A percentile compares a stretch with the other conserved stretches of the same genome.
phyloP scores from a whole-genome alignment of 2,888 invertebrate species.

The Ichneumon xanthorius region DNA sequence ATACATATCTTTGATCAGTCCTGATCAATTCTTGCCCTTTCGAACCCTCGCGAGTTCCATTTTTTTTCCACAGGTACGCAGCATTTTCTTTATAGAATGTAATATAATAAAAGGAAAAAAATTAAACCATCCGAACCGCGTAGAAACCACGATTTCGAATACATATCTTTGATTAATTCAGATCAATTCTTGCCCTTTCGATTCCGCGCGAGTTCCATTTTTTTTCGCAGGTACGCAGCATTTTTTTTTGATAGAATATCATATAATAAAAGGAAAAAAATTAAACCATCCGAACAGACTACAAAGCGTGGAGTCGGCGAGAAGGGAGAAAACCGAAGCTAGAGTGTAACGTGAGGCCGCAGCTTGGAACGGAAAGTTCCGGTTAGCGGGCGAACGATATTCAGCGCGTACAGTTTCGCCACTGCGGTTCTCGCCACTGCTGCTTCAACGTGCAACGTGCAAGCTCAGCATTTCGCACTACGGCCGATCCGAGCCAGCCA shows the following conservation, averaged over 20 bases:
- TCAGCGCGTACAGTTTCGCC: constrained; percentile 74
- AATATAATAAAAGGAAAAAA: not conserved
- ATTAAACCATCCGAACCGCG: not conserved
- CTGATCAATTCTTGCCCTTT: not conserved
- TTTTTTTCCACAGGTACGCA: not conserved
- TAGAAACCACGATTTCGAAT: constrained; percentile 49
- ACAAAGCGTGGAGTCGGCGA: constrained; percentile 39
- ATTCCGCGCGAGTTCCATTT: constrained; percentile 19
- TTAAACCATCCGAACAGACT: not conserved
- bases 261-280: not conserved
- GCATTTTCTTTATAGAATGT: too few species aligned
- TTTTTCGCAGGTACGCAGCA: not conserved
- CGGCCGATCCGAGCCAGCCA: constrained; percentile 67
- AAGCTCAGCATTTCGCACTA: constrained; percentile 78
- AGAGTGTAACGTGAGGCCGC: constrained; percentile 46
- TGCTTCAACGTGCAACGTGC: constrained; percentile 75
- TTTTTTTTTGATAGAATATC: too few species aligned
- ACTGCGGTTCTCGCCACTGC: constrained; percentile 62
- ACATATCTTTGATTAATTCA: constrained; percentile 37
- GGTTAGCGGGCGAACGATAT: constrained; percentile 73
- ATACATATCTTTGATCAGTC: constrained; percentile 51
- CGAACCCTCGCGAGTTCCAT: constrained; percentile 14
- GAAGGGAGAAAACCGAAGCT: constrained; percentile 24
- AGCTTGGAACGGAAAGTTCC: constrained; percentile 75
- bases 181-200: not conserved